Base-by-base conservation (phyloP, 2,113 vertebrate species). In the Zosterops borbonicus region DNA sequence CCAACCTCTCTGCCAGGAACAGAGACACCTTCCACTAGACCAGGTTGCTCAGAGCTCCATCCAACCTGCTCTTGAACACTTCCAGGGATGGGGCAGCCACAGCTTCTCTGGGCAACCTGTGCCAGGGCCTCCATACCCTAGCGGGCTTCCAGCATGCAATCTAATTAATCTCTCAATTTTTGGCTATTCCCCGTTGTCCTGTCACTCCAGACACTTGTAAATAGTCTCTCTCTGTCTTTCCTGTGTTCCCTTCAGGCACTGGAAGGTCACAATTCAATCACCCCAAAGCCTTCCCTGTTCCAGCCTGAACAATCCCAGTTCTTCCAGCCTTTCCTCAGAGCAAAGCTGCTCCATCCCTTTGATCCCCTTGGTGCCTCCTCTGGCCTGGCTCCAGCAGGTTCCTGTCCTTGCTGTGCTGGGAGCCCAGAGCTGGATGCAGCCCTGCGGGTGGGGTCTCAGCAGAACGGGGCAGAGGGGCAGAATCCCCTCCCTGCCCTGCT, bases 251-350 rank as follows among this genome's bases (percentile, higher is more conserved):
- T 39, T 41, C 1, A 9, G 16, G 2, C 0, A 5, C 1, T 18
- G 35, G 0, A 35, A 42, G 0, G 12, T 4, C 0, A 0, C 2
- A n/a, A 24, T n/a, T 6, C 7, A 9, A 0, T n/a, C 1, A 14
- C 8, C 15, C 4, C 19, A 39, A 1, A 53, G 10, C 14, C 28
- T 28, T 3, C 12, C 5, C 39, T 46, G 0, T 3, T 53, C 23
- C 22, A 39, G 2, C 0, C 5, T 16, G 14, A 52, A 2, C 14
- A 37, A 15, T 3, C 12, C 17, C 37, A 49, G 0, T 3, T 58
- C 35, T 58, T 50, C 3, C 60, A 68, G 37, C 14, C 37, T 44
- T 52, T 37, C 53, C 46, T 59, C 33, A 4, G 0, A 22, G 17
- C 71, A 86, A 37, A 59, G 44, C 9, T 60, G 46, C 39, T 60